These are phyloP conservation scores for Solenopsis invicta DNA, from an alignment of 1,140 invertebrate genomes.

Conservation along the genomic window DNA sequence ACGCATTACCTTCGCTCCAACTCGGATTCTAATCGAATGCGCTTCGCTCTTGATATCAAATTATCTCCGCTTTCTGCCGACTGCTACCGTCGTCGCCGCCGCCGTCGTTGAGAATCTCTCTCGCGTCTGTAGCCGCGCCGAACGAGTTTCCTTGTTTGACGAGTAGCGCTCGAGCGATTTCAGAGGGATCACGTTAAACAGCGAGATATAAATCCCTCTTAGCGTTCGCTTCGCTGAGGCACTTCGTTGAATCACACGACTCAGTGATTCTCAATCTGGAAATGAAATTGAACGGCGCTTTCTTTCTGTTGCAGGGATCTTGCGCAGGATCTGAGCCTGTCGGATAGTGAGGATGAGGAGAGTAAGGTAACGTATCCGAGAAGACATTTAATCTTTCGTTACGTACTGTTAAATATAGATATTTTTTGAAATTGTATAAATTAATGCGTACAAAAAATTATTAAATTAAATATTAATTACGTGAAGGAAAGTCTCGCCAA, in stretches of 20 bases:
- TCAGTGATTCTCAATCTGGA: conserved; percentile 2
- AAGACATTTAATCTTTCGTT: neutral
- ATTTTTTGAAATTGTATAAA: no score
- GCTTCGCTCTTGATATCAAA: conserved; percentile 47
- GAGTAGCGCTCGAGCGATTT: conserved; percentile 28
- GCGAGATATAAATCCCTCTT: conserved; percentile 37
- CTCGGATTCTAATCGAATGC: conserved; percentile 73
- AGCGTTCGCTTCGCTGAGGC: conserved; percentile 38
- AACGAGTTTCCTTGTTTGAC: conserved; percentile 28
- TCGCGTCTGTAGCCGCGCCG: conserved; percentile 25
- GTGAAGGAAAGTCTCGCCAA: no score
- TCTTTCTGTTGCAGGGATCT: conserved; percentile 85
- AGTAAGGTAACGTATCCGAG: conserved; percentile 71
- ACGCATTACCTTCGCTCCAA: conserved; percentile 38
- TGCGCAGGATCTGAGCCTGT: conserved; percentile 88
- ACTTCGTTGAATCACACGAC: conserved; percentile 43
- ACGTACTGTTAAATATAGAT: neutral
- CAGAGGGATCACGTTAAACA: conserved; percentile 51
- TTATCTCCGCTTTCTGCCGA: conserved; percentile 34
- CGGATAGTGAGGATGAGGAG: conserved; percentile 88
- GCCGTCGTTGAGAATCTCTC: conserved; percentile 26
- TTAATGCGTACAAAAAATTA: neutral
- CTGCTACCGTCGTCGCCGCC: neutral
- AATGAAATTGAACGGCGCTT: conserved; percentile 15
- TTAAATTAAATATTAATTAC: neutral